Evolutionary conservation across 2,888 invertebrate genomes (phyloP).

Genomic region (Parasteatoda lunata): DNA sequence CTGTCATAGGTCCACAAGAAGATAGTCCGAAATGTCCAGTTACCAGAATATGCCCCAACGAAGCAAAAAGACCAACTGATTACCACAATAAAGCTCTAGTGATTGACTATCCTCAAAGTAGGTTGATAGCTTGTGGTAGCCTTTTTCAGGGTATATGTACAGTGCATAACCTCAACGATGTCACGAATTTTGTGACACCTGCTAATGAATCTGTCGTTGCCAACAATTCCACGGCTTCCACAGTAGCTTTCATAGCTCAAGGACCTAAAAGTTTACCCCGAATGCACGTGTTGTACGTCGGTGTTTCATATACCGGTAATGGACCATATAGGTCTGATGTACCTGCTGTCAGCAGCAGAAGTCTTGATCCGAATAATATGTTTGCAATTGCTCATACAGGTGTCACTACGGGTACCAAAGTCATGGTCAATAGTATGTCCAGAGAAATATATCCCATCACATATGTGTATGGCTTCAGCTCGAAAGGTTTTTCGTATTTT

Average conservation of each 20-base stretch:
- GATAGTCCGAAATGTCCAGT: conserved; percentile 90
- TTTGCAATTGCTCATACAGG: conserved; percentile 93
- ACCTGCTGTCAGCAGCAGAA: conserved; percentile 93
- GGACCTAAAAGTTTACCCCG: conserved; percentile 94
- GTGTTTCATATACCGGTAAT: conserved; percentile 93
- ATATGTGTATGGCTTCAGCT: conserved; percentile 96
- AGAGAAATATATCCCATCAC: conserved; percentile 94
- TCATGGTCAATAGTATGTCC: conserved; percentile 92
- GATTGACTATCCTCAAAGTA: conserved; percentile 91
- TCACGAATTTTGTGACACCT: conserved; percentile 85
- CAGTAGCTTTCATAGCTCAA: conserved; percentile 96
- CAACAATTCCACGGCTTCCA: conserved; percentile 95
- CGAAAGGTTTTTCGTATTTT: conserved; percentile 96
- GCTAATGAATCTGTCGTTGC: conserved; percentile 91
- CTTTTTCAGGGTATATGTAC: conserved; percentile 87
- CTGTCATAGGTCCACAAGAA: conserved; percentile 86
- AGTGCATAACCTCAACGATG: conserved; percentile 90
- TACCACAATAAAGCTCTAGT: conserved; percentile 95
- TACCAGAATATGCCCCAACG: conserved; percentile 84
- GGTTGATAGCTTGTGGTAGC: conserved; percentile 89
- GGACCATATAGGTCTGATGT: conserved; percentile 94
- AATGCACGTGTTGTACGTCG: conserved; percentile 90
- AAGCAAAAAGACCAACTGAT: conserved; percentile 84
- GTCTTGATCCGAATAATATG: conserved; percentile 86
- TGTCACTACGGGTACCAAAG: conserved; percentile 91